phyloP scores from a whole-genome alignment of 2,888 invertebrate genomes.

The Nomada lathburiana region DNA sequence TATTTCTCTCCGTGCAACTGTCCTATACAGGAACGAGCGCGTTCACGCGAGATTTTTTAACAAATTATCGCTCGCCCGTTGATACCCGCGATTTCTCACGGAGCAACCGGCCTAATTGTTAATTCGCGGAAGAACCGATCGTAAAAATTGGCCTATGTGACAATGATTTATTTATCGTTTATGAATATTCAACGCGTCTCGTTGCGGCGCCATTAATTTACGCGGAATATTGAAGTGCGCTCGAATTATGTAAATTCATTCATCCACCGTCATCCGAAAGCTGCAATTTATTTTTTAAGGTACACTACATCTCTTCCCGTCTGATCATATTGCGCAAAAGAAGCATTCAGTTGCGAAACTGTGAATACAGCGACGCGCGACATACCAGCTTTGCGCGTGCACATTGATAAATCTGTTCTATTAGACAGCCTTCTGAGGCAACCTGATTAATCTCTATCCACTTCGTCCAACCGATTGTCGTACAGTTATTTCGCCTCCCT shows the following conservation, averaged over 20 bases:
- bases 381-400: not conserved
- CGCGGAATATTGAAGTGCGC: not conserved
- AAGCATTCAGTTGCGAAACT: too few species aligned
- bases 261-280: too few species aligned
- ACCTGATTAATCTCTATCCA: too few species aligned
- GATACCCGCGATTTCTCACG: not conserved
- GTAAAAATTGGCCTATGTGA: not conserved
- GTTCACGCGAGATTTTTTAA: slow-evolving; percentile 12
- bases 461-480: too few species aligned
- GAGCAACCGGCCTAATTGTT: not conserved
- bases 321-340: too few species aligned
- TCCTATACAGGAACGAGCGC: not conserved
- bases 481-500: too few species aligned
- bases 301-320: too few species aligned
- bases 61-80: not conserved
- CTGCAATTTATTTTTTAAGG: not conserved
- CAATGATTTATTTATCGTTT: slow-evolving; percentile 18
- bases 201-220: not conserved
- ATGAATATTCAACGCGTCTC: slow-evolving; percentile 31
- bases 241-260: not conserved
- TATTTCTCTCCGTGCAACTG: not conserved
- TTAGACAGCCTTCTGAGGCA: too few species aligned
- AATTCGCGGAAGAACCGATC: not conserved
- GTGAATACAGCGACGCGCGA: too few species aligned
- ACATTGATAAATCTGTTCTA: not conserved